Conservation (phyloP, 2,113 vertebrate genomes). For the Calypte anna region DNA sequence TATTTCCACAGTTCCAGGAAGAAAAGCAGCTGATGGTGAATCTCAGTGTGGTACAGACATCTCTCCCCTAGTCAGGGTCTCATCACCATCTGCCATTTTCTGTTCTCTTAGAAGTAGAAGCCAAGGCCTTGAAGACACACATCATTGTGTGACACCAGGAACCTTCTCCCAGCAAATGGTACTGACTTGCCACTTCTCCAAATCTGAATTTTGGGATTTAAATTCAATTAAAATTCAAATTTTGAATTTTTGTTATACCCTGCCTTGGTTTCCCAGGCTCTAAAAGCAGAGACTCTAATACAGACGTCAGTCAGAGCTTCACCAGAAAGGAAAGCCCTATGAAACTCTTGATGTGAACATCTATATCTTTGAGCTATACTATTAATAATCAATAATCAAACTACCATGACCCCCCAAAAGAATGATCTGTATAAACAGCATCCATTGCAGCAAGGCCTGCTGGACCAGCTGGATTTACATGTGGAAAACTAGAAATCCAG, state of each 20-base stretch:
- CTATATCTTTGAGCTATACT: neutral
- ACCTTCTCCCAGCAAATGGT: neutral
- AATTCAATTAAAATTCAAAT: too few species aligned
- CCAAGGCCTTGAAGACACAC: neutral
- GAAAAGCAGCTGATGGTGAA: too few species aligned
- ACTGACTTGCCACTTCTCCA: neutral
- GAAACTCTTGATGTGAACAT: neutral
- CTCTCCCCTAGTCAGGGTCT: too few species aligned
- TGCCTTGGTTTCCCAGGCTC: neutral
- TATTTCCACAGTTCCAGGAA: too few species aligned
- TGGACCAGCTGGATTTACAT: neutral
- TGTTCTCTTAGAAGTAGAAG: neutral
- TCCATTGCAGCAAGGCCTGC: neutral
- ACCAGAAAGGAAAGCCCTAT: neutral
- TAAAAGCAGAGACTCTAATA: neutral
- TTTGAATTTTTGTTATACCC: neutral
- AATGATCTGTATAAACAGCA: neutral
- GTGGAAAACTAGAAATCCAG: neutral
- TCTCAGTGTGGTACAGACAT: too few species aligned
- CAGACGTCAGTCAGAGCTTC: neutral
- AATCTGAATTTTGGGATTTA: neutral
- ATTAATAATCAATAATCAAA: neutral
- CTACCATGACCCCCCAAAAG: neutral
- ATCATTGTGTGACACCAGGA: neutral
- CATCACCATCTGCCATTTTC: neutral